A percentile compares a stretch with the other conserved stretches of the same genome.
Evolutionary conservation across 2,113 vertebrate genomes (phyloP).

Genomic region (Antechinus flavipes): DNA sequence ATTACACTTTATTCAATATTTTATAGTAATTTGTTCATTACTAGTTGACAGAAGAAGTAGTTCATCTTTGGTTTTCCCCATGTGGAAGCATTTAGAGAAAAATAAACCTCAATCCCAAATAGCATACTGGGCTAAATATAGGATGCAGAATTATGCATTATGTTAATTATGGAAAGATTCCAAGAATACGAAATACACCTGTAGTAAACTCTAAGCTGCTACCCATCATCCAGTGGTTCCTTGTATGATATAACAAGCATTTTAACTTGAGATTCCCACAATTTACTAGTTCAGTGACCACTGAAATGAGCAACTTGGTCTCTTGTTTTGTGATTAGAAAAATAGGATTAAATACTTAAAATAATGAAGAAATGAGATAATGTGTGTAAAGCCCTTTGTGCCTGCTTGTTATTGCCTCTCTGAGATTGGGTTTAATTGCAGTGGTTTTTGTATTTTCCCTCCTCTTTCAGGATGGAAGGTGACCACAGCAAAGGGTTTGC

Average conservation of each 20-base stretch:
- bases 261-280: neutral
- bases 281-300: neutral
- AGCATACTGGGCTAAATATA: neutral
- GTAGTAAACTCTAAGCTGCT: neutral
- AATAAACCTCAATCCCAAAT: neutral
- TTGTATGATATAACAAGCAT: neutral
- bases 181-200: neutral
- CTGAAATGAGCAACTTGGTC: neutral
- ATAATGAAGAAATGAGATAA: neutral
- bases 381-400: neutral
- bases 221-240: neutral
- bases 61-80: neutral
- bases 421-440: neutral
- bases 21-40: neutral
- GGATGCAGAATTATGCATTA: neutral
- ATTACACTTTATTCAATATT: neutral
- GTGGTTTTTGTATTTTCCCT: neutral
- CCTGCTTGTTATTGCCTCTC: neutral
- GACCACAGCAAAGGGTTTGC: constrained; percentile 99
- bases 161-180: neutral
- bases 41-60: neutral
- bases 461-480: constrained; percentile 92
- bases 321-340: neutral
- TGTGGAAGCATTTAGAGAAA: neutral
- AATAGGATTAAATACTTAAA: neutral